These are phyloP conservation scores for Myoxocephalus aenaeus DNA, from an alignment of 2,797 vertebrate species.

Conservation along the genomic window DNA sequence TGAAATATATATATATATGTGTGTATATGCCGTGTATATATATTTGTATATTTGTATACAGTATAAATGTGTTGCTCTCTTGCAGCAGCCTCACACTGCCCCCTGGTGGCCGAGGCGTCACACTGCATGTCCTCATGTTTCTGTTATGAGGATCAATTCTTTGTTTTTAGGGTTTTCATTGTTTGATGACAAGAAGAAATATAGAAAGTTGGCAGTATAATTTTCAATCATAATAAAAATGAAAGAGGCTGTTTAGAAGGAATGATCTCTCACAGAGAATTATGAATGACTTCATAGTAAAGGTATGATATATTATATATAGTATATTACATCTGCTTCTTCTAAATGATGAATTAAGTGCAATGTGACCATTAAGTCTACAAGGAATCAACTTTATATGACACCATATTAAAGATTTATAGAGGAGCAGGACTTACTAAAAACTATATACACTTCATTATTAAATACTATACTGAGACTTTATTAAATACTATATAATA, in stretches of 20 bases:
- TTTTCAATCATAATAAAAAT: not conserved
- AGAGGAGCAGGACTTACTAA: too few species aligned
- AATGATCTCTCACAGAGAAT: too few species aligned
- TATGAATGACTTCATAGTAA: not conserved
- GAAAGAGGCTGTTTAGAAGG: not conserved
- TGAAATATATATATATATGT: too few species aligned
- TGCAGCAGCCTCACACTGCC: conserved; percentile 24
- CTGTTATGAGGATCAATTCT: not conserved
- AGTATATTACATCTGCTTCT: not conserved
- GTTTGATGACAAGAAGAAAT: not conserved
- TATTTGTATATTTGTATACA: not conserved
- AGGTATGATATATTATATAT: not conserved
- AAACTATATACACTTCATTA: too few species aligned
- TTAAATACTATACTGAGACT: too few species aligned
- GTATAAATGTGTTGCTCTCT: not conserved
- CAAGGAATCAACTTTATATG: too few species aligned
- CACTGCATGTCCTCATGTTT: not conserved
- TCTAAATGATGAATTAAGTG: not conserved
- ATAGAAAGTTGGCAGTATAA: not conserved
- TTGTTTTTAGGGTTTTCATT: not conserved
- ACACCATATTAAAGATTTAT: too few species aligned
- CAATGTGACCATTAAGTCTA: too few species aligned
- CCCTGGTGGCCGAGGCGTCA: conserved; percentile 3
- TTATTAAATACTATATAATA: too few species aligned
- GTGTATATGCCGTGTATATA: not conserved